phyloP scores from a whole-genome alignment of 2,888 invertebrate genomes.

The Stenodera caucasica region DNA sequence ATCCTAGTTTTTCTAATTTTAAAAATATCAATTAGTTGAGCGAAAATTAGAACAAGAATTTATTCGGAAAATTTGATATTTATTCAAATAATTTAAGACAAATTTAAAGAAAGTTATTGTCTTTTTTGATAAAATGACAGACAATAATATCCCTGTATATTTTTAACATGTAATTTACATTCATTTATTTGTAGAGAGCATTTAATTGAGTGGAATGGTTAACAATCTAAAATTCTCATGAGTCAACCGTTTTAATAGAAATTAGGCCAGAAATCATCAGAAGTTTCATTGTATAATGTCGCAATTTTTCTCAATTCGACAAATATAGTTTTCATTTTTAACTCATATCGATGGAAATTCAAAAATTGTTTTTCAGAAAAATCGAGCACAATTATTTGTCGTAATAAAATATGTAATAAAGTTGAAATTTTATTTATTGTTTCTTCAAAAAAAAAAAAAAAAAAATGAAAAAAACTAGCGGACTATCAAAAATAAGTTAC shows the following conservation, averaged over 20 bases:
- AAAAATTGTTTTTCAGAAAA: too few relatives aligned
- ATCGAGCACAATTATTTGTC: too few relatives aligned
- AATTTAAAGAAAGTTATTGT: slow-evolving; percentile 5
- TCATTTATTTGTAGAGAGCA: slow-evolving; percentile 27
- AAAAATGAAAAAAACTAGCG: too few relatives aligned
- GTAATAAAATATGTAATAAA: too few relatives aligned
- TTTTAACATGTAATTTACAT: slow-evolving; percentile 19
- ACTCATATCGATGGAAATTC: too few relatives aligned
- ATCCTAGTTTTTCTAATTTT: neutral
- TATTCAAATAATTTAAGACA: neutral
- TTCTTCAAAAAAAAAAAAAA: too few relatives aligned
- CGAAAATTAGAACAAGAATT: neutral
- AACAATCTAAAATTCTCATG: slow-evolving; percentile 27
- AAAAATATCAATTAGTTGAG: neutral
- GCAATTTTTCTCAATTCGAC: neutral
- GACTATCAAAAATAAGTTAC: too few relatives aligned
- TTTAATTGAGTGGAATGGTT: slow-evolving; percentile 26
- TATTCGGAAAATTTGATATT: neutral
- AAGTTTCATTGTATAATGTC: slow-evolving; percentile 7
- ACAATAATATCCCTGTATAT: slow-evolving; percentile 7
- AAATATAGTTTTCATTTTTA: too few relatives aligned
- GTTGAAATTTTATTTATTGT: too few relatives aligned
- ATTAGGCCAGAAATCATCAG: slow-evolving; percentile 20
- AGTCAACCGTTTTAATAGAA: slow-evolving; percentile 20
- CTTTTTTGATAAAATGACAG: neutral